phyloP scores from a whole-genome alignment of 2,113 vertebrate species.

The human region DNA sequence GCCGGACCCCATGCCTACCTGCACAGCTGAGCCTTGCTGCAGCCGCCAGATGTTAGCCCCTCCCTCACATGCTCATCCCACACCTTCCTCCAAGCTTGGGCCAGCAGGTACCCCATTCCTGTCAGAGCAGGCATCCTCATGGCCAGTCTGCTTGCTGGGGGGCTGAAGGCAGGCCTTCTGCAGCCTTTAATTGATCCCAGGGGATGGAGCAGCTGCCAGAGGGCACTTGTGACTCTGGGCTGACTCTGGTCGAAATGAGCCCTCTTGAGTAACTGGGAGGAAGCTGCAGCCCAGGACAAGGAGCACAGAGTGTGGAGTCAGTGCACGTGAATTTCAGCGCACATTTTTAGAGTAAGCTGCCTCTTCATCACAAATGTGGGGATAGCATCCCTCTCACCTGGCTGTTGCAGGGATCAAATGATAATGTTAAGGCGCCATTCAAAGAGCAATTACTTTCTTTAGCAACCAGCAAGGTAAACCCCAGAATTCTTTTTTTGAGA shows the following conservation, averaged over 20 bases:
- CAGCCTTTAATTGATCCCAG: not conserved
- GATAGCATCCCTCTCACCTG: not conserved
- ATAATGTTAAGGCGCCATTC: not conserved
- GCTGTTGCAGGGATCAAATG: no score
- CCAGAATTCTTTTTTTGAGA: not conserved
- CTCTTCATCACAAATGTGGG: not conserved
- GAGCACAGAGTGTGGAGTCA: not conserved
- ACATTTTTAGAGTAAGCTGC: not conserved
- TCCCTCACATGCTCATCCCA: not conserved
- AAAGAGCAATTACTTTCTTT: not conserved
- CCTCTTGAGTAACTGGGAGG: not conserved
- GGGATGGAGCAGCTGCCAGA: not conserved
- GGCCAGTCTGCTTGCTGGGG: not conserved
- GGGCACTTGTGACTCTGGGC: not conserved
- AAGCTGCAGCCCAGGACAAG: accelerated
- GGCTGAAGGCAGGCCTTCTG: not conserved
- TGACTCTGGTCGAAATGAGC: not conserved
- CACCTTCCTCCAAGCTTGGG: not conserved
- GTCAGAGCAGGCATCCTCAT: not conserved
- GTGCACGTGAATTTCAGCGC: accelerated
- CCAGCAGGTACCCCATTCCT: not conserved
- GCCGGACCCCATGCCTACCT: not conserved
- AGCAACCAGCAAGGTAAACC: not conserved
- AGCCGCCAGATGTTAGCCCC: not conserved
- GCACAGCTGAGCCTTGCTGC: not conserved